A percentile compares a stretch with the other conserved stretches of the same genome.
Conservation (phyloP, 2,888 invertebrate genomes). For the Himalopsyche anomala region DNA sequence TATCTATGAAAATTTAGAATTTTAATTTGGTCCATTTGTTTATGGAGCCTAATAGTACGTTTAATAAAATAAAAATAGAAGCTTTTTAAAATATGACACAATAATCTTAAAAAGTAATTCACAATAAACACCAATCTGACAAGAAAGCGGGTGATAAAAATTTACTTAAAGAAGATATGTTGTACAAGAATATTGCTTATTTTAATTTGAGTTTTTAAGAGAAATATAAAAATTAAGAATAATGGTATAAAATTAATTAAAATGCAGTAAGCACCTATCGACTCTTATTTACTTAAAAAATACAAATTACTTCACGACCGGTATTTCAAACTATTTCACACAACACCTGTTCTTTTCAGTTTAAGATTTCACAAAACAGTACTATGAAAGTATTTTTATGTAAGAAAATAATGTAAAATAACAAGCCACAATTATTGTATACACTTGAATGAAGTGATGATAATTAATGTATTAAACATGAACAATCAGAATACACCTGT, state of each 20-base stretch:
- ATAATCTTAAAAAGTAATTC: slow-evolving; percentile 7
- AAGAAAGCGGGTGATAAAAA: not conserved
- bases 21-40: slow-evolving; percentile 18
- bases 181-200: slow-evolving; percentile 26
- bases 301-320: not conserved
- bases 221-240: slow-evolving; percentile 1
- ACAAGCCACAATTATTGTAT: too few relatives aligned
- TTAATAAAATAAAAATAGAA: not conserved
- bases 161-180: slow-evolving; percentile 3
- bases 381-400: too few relatives aligned
- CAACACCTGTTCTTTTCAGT: not conserved
- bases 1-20: slow-evolving; percentile 31
- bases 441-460: too few relatives aligned
- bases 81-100: slow-evolving; percentile 7
- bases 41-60: slow-evolving; percentile 7
- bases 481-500: too few relatives aligned
- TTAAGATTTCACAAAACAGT: too few relatives aligned
- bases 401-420: too few relatives aligned
- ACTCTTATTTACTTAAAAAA: not conserved
- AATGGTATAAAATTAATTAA: not conserved
- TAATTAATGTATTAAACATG: too few relatives aligned
- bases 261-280: slow-evolving; percentile 15
- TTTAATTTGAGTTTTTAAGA: slow-evolving; percentile 11
- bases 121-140: not conserved
- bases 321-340: not conserved